Conservation (phyloP, 2,888 invertebrate genomes). For the Heliconius charithonia region DNA sequence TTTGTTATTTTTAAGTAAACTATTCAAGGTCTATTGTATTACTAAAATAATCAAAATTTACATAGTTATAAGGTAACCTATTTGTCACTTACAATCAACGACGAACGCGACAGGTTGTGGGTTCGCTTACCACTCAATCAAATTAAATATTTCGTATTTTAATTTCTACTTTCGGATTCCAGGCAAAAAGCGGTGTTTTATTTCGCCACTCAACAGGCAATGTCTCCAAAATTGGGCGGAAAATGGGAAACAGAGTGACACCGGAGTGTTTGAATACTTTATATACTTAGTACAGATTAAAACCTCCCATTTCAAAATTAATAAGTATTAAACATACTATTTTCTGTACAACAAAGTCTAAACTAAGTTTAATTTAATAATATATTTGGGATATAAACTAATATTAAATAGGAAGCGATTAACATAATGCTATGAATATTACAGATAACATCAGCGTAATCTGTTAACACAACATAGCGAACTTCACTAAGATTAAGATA, state of each 20-base stretch:
- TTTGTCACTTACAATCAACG: not conserved
- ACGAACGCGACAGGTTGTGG: too few species aligned
- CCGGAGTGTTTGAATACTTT: too few species aligned
- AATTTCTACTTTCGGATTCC: too few species aligned
- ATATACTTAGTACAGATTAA: too few species aligned
- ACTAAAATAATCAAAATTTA: not conserved
- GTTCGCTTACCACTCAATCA: too few species aligned
- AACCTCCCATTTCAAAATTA: too few species aligned
- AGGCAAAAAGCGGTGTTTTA: too few species aligned
- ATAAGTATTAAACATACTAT: too few species aligned
- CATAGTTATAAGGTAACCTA: not conserved
- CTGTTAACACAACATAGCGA: not conserved
- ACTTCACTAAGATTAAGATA: not conserved
- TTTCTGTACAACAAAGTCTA: not conserved
- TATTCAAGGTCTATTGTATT: not conserved
- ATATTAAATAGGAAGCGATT: not conserved
- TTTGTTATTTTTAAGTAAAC: not conserved
- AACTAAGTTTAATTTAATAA: not conserved
- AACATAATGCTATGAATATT: not conserved
- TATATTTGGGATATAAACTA: not conserved
- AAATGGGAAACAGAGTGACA: too few species aligned
- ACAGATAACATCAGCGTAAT: not conserved
- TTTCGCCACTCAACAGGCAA: too few species aligned
- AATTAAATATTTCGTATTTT: too few species aligned
- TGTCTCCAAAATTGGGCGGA: too few species aligned